Conservation (phyloP, 92 coral and sea anemone species). For the Hydrozoanthus gracilis region DNA sequence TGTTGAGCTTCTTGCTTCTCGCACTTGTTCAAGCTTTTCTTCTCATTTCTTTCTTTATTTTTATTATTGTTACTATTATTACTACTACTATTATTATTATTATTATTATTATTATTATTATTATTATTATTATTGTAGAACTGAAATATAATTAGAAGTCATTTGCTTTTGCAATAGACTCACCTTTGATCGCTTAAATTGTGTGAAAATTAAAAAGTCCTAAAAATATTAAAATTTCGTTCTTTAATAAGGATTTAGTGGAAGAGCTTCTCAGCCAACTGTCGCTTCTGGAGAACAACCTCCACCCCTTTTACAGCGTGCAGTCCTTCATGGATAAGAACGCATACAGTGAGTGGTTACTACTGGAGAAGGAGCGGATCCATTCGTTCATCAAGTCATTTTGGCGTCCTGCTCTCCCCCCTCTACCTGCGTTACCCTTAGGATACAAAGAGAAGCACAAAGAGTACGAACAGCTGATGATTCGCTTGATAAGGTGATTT, state of each 20-base stretch:
- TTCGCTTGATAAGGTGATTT: constrained; percentile 74
- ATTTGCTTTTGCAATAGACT: too few species aligned
- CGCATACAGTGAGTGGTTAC: constrained; percentile 85
- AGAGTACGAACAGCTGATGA: constrained; percentile 70
- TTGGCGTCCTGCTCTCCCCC: constrained; percentile 77
- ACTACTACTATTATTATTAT: too few species aligned
- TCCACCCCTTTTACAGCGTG: constrained; percentile 88
- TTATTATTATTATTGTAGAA: too few species aligned
- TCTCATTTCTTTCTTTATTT: too few species aligned
- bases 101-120: too few species aligned
- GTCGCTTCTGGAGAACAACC: constrained; percentile 71
- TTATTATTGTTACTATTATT: too few species aligned
- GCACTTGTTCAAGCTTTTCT: too few species aligned
- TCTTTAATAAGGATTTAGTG: constrained; percentile 67
- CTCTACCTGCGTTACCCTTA: constrained; percentile 68
- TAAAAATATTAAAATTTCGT: not conserved
- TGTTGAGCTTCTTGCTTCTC: too few species aligned
- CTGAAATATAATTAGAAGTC: too few species aligned
- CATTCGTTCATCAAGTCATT: constrained; percentile 69
- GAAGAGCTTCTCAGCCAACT: constrained; percentile 76
- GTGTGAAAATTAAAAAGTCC: not conserved
- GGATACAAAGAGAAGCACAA: constrained; percentile 71
- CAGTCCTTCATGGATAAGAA: constrained; percentile 90
- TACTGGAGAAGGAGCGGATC: constrained; percentile 70
- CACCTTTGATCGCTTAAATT: too few species aligned